phyloP scores from a whole-genome alignment of 2,888 invertebrate genomes.

The Ligdia adustata region DNA sequence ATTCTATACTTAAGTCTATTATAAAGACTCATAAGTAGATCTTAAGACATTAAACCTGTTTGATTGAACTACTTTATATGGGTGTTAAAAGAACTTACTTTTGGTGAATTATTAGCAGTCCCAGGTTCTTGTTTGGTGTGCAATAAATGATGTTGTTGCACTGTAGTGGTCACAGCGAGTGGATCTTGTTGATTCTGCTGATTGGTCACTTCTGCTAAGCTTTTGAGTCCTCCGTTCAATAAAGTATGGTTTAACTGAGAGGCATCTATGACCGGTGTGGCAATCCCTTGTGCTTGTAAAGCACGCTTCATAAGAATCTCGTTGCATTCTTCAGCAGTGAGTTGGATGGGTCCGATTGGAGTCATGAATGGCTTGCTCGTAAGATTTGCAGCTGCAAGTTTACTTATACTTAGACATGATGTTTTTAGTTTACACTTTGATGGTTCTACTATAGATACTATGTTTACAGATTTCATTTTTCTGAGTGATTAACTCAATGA shows the following conservation, averaged over 20 bases:
- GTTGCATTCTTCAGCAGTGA: slow-evolving; percentile 91
- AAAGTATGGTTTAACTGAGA: slow-evolving; percentile 75
- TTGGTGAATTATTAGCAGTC: slow-evolving; percentile 82
- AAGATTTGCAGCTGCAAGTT: slow-evolving; percentile 68
- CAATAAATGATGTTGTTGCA: slow-evolving; percentile 75
- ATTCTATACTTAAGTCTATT: no score
- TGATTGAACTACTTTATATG: no score
- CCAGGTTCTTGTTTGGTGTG: slow-evolving; percentile 85
- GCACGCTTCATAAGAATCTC: slow-evolving; percentile 91
- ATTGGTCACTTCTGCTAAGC: slow-evolving; percentile 63
- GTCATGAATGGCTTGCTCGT: slow-evolving; percentile 87
- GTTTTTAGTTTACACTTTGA: not conserved
- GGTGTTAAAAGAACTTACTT: no score
- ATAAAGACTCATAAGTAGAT: no score
- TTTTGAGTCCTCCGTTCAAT: slow-evolving; percentile 72
- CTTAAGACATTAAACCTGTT: no score
- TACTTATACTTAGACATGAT: slow-evolving; percentile 13
- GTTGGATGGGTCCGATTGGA: slow-evolving; percentile 88
- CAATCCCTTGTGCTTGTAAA: slow-evolving; percentile 85
- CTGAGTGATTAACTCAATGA: not conserved
- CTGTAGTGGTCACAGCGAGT: slow-evolving; percentile 63
- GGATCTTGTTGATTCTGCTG: slow-evolving; percentile 63
- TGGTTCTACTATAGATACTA: no score
- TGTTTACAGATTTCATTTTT: not conserved
- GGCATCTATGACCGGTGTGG: slow-evolving; percentile 76